A percentile compares a stretch with the other conserved stretches of the same genome.
Conservation (phyloP, 2,797 vertebrate species). For the Rhinella marina region DNA sequence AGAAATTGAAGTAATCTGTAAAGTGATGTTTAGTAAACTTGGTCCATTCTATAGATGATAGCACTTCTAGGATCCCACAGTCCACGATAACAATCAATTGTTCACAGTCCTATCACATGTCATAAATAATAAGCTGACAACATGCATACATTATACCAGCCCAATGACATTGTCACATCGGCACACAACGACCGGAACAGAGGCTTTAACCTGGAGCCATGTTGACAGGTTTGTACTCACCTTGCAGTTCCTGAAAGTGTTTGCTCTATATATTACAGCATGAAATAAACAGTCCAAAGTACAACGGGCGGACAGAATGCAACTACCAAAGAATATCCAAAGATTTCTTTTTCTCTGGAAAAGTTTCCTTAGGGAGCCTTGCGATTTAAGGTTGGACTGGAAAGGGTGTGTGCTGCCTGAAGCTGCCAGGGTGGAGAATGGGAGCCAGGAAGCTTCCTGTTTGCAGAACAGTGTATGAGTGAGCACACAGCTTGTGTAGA, state of each 20-base stretch:
- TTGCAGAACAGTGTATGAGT: conserved; percentile 45
- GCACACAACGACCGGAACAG: not conserved
- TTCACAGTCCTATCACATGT: not conserved
- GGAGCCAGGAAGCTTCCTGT: conserved; percentile 59
- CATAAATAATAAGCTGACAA: not conserved
- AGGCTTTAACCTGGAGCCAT: conserved; percentile 11
- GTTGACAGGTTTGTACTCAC: conserved; percentile 47
- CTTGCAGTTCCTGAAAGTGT: conserved; percentile 44
- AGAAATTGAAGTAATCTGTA: not conserved
- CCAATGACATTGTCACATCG: not conserved
- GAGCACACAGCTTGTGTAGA: conserved; percentile 26
- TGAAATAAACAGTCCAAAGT: conserved; percentile 11
- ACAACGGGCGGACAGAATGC: not conserved
- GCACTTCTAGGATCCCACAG: not conserved
- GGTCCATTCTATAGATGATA: not conserved
- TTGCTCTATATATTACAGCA: not conserved
- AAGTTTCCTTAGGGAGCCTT: conserved; percentile 55
- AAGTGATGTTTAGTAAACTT: not conserved
- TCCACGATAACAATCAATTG: not conserved
- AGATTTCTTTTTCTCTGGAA: conserved; percentile 38
- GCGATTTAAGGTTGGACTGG: conserved; percentile 56
- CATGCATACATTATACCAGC: not conserved
- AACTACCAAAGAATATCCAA: conserved; percentile 16
- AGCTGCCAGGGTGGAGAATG: conserved; percentile 58
- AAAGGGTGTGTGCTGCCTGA: conserved; percentile 58